These are phyloP conservation scores for Tineola bisselliella DNA, from an alignment of 2,888 invertebrate species.

Conservation along the genomic window DNA sequence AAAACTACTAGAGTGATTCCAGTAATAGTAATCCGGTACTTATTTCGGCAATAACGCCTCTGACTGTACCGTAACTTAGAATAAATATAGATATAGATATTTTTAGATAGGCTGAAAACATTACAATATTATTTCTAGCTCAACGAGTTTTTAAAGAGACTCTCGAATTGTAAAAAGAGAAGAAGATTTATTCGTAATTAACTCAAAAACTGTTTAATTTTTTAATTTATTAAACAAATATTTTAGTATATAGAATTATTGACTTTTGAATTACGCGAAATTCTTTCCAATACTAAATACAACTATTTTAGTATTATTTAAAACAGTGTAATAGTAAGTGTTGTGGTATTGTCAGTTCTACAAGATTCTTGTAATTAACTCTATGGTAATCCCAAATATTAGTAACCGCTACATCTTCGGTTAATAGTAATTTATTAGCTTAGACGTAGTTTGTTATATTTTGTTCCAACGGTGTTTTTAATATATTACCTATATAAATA, in stretches of 20 bases:
- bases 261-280: too few species aligned
- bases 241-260: too few species aligned
- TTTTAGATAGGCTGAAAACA: background rate
- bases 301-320: background rate
- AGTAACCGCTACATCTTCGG: slow-evolving; percentile 29
- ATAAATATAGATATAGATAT: background rate
- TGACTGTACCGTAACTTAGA: slow-evolving; percentile 18
- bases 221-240: too few species aligned
- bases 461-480: background rate
- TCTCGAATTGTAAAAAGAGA: too few species aligned
- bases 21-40: slow-evolving; percentile 26
- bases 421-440: slow-evolving; percentile 45
- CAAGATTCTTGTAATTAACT: background rate
- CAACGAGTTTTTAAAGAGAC: background rate
- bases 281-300: background rate
- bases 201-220: background rate
- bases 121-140: background rate
- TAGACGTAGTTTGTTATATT: slow-evolving; percentile 20
- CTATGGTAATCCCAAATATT: slow-evolving; percentile 10
- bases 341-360: background rate
- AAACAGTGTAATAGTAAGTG: too few species aligned
- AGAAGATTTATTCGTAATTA: too few species aligned
- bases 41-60: slow-evolving; percentile 22
- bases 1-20: slow-evolving; percentile 17
- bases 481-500: background rate